Conservation (phyloP, 64 coral and sea anemone species). For the Porites australiensis region DNA sequence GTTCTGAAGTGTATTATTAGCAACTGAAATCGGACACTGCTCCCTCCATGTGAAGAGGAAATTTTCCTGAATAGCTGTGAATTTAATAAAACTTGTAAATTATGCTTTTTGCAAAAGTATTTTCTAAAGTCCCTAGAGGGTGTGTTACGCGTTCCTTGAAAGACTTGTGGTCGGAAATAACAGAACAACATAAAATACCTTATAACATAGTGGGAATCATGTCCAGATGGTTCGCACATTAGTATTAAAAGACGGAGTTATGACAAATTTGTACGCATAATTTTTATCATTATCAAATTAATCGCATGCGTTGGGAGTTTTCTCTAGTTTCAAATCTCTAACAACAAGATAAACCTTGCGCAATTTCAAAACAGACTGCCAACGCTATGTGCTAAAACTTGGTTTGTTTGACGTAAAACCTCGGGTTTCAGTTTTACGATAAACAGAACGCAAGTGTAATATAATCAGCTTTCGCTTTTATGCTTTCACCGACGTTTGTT, state of each 20-base stretch:
- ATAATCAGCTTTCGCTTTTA: slow-evolving; percentile 58
- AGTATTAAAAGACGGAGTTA: slow-evolving; percentile 40
- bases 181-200: background rate
- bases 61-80: background rate
- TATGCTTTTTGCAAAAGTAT: background rate
- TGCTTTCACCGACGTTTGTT: slow-evolving; percentile 43
- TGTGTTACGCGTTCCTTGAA: background rate
- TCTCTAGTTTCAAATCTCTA: background rate
- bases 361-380: slow-evolving; percentile 15
- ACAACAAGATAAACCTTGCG: background rate
- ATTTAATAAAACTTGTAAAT: background rate
- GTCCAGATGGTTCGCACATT: slow-evolving; percentile 62
- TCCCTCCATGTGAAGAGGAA: slow-evolving; percentile 1
- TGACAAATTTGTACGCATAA: slow-evolving; percentile 46
- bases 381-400: background rate
- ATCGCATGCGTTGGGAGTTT: slow-evolving; percentile 30
- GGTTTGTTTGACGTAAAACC: background rate
- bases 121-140: background rate
- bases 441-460: slow-evolving; percentile 32
- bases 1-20: background rate
- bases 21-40: slow-evolving; percentile 55
- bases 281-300: slow-evolving; percentile 55
- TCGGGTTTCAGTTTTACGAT: slow-evolving; percentile 10
- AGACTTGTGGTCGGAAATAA: background rate
- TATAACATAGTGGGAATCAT: background rate